Evolutionary conservation across 2,113 vertebrate genomes (phyloP).

Genomic region (Ibidorhyncha struthersii): DNA sequence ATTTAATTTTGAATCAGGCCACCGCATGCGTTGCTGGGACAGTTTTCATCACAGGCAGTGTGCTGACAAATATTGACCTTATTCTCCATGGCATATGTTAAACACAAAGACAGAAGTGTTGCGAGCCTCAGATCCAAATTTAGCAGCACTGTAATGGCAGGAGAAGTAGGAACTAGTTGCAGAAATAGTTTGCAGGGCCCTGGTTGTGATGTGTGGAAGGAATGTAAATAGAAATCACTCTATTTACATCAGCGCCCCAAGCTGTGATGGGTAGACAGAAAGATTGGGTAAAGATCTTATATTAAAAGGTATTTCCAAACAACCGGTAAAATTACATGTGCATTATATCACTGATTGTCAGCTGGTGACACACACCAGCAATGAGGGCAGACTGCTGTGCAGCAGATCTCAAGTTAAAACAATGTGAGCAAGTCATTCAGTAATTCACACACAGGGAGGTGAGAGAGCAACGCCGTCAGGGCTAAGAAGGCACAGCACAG

Average conservation of each 20-base stretch:
- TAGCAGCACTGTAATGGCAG: neutral
- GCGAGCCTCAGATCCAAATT: slow-evolving; percentile 18
- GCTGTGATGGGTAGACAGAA: neutral
- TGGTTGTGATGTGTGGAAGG: neutral
- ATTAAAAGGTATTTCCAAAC: neutral
- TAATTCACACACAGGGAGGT: neutral
- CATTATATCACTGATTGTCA: neutral
- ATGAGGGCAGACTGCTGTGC: neutral
- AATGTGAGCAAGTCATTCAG: neutral
- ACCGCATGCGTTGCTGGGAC: neutral
- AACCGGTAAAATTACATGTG: neutral
- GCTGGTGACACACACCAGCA: neutral
- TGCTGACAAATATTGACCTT: slow-evolving; percentile 10
- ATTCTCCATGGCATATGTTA: neutral
- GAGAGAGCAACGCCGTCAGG: accelerated
- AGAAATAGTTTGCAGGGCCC: neutral
- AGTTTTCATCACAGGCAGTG: neutral
- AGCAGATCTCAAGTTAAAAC: neutral
- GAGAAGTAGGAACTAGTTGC: neutral
- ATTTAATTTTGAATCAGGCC: slow-evolving; percentile 10
- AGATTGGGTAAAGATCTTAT: neutral
- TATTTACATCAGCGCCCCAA: neutral
- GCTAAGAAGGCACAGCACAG: neutral
- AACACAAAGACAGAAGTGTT: neutral
- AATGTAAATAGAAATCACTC: neutral